phyloP scores from a whole-genome alignment of 1,140 invertebrate genomes.

The Procambarus virginalis region DNA sequence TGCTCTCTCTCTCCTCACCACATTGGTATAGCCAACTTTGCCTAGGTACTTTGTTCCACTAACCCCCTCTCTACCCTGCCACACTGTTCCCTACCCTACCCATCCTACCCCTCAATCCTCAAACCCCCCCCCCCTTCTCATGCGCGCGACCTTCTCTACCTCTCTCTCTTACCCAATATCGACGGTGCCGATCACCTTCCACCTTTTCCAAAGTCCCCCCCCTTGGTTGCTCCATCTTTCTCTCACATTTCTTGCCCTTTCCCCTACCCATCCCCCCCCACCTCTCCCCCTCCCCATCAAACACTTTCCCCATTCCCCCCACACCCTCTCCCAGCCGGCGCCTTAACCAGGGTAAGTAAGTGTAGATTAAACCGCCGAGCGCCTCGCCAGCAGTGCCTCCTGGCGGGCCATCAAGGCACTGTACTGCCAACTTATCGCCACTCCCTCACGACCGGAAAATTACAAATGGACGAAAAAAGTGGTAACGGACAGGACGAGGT shows the following conservation, averaged over 20 bases:
- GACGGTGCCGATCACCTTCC: too few species aligned
- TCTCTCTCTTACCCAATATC: too few species aligned
- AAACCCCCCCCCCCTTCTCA: neutral
- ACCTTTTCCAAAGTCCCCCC: too few species aligned
- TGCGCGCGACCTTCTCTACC: neutral
- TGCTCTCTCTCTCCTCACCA: too few species aligned
- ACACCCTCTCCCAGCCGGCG: too few species aligned
- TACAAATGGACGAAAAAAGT: constrained; percentile 16
- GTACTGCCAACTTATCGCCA: neutral
- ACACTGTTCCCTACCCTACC: too few species aligned
- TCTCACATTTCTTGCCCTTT: neutral
- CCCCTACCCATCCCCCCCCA: neutral
- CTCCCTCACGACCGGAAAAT: constrained; percentile 10
- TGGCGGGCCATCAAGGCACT: neutral
- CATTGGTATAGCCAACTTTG: too few species aligned
- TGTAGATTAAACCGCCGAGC: neutral
- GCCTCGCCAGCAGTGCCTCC: neutral
- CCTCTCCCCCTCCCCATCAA: neutral
- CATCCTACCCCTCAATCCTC: neutral
- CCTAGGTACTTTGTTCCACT: too few species aligned
- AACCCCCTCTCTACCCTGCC: too few species aligned
- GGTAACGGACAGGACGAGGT: neutral
- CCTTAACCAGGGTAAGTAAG: neutral
- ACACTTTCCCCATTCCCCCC: neutral
- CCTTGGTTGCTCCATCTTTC: neutral